Conservation (phyloP, 2,797 vertebrate species). For the Cuculus canorus region DNA sequence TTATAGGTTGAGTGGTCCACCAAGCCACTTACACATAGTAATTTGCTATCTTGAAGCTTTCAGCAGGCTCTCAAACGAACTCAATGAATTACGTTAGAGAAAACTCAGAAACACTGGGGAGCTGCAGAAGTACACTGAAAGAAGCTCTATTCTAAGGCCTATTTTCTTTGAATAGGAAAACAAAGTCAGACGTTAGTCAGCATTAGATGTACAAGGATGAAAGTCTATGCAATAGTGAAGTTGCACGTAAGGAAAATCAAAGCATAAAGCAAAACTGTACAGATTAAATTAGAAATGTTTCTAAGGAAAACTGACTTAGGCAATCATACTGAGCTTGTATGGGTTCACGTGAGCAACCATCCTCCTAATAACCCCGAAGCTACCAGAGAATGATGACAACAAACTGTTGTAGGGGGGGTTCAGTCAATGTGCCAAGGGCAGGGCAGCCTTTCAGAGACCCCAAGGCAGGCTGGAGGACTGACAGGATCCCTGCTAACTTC, state of each 20-base stretch:
- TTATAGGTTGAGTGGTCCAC: neutral
- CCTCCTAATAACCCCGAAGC: neutral
- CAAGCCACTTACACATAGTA: constrained; percentile 43
- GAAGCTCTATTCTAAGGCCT: neutral
- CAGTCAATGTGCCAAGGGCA: neutral
- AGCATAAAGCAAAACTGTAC: neutral
- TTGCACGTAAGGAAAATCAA: neutral
- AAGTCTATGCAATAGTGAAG: neutral
- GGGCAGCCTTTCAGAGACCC: neutral
- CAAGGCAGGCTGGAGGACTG: neutral
- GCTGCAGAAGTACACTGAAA: neutral
- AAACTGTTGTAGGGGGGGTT: neutral
- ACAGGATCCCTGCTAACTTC: neutral
- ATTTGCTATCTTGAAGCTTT: constrained; percentile 31
- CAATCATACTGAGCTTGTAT: neutral
- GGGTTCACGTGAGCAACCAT: neutral
- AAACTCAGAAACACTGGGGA: neutral
- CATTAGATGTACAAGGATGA: neutral
- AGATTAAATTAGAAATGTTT: neutral
- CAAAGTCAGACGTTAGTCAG: neutral
- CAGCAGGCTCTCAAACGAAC: constrained; percentile 1
- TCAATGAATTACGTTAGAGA: constrained; percentile 1
- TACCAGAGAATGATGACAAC: neutral
- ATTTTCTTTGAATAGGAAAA: neutral
- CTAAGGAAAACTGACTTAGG: neutral